Evolutionary conservation across 2,797 vertebrate species (phyloP).

Genomic region (Hozukius guyotensis): DNA sequence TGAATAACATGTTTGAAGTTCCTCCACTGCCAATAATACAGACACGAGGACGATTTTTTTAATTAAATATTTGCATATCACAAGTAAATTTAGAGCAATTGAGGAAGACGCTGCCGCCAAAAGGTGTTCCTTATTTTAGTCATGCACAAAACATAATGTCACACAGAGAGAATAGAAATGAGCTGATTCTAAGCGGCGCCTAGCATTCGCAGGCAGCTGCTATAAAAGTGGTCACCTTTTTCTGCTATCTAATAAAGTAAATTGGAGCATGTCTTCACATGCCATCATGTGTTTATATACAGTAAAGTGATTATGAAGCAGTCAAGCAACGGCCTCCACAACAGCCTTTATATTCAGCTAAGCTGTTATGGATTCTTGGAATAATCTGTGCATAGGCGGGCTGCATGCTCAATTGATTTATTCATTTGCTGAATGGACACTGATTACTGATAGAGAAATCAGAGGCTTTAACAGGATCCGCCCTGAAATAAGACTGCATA

Average conservation of each 20-base stretch:
- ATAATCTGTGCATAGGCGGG: constrained; percentile 19
- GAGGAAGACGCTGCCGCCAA: background rate
- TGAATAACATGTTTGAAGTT: constrained; percentile 55
- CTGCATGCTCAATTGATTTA: constrained; percentile 56
- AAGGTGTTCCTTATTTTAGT: constrained; percentile 17
- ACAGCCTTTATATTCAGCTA: constrained; percentile 25
- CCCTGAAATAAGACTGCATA: constrained; percentile 23
- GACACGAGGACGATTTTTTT: background rate
- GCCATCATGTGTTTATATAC: constrained; percentile 14
- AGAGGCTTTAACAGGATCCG: constrained; percentile 20
- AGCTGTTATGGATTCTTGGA: constrained; percentile 51
- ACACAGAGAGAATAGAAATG: constrained; percentile 13
- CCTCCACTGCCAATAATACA: constrained; percentile 23
- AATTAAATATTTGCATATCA: constrained; percentile 37
- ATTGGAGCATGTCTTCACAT: constrained; percentile 23
- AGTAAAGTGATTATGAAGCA: constrained; percentile 29
- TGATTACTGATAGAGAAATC: constrained; percentile 51
- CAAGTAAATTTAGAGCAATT: constrained; percentile 18
- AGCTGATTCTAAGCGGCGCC: background rate
- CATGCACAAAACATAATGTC: background rate
- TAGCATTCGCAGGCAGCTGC: background rate
- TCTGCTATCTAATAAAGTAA: background rate
- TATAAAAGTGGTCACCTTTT: background rate
- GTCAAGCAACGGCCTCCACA: constrained; percentile 8
- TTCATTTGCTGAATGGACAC: constrained; percentile 61